phyloP scores from a whole-genome alignment of 2,888 invertebrate species.

The Catocala fraxini region DNA sequence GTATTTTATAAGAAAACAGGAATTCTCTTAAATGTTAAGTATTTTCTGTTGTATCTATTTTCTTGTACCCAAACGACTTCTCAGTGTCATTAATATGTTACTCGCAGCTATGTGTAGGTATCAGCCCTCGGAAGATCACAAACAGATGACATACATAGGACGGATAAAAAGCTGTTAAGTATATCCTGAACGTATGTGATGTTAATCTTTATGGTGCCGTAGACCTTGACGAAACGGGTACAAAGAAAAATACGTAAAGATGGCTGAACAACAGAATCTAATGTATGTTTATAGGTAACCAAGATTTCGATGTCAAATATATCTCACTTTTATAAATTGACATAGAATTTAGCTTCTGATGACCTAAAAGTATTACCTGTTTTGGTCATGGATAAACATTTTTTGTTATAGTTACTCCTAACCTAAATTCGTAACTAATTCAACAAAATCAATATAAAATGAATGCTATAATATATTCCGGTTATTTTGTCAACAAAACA shows the following conservation, averaged over 20 bases:
- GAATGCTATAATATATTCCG: too few species aligned
- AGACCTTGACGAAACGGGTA: constrained; percentile 45
- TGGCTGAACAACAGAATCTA: constrained; percentile 16
- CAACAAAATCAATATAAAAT: too few species aligned
- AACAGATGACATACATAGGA: constrained; percentile 34
- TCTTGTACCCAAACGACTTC: background rate
- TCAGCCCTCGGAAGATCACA: constrained; percentile 11
- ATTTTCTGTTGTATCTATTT: too few species aligned
- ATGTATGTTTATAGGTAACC: constrained; percentile 1
- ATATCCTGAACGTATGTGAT: constrained; percentile 48
- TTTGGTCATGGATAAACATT: too few species aligned
- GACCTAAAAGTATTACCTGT: too few species aligned
- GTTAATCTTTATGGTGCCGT: constrained; percentile 53
- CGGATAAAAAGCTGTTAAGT: constrained; percentile 43
- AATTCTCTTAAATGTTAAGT: too few species aligned
- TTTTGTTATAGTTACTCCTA: too few species aligned
- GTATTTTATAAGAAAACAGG: too few species aligned
- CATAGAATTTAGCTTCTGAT: too few species aligned
- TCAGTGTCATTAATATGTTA: background rate
- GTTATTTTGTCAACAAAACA: too few species aligned
- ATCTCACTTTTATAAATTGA: background rate
- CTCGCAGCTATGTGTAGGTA: background rate
- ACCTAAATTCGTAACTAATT: too few species aligned
- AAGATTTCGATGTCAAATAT: background rate
- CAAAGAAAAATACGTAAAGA: constrained; percentile 34